Evolutionary conservation across 2,888 invertebrate genomes (phyloP), one percentile per base, ranked within the genome.

Genomic region (Ganaspis brasiliensis): DNA sequence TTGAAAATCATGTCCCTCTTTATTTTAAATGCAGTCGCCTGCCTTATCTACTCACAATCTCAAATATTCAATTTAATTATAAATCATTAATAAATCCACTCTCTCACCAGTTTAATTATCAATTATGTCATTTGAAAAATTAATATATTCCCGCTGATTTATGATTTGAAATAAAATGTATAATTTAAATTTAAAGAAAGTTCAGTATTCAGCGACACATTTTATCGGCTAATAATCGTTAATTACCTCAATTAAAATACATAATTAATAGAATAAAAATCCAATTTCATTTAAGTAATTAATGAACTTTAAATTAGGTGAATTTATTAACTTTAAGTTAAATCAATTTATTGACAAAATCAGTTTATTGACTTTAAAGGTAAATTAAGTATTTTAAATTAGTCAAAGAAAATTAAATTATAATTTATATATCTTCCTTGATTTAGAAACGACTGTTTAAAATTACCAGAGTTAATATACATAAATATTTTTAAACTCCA

Each of bases 1-100:
- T 59, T 59, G 59, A 9, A 16, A 31, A 59, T 16, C 31, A 59
- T 9, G 8, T 59, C 26, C 31, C 31, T 59, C 59, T 59, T 59
- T 59, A 59, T 59, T 31, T 16, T 2, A 16, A 31, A 59, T 31
- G 3, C 2, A n/a, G 16, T n/a, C 31, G 26, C 16, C 26, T 6
- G 10, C 31, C 31, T 59, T 59, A 59, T 59, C 59, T 31, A n/a
- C 31, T 4, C n/a, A 59, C 16, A 59, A 31, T 14, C 31, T 9
- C n/a, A 1, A 9, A 31, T 26, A 59, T 59, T 59, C 14, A 14
- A 10, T 6, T 56, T 24, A 24, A 26, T 56, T 56, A 26, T 1
- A 24, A 14, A 31, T 31, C 31, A 6, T 31, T 31, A 31, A 31
- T 31, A 4, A 31, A 31, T 31, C 6, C 2, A 4, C 6, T 31